Evolutionary conservation across 2,797 vertebrate species (phyloP).

Genomic region (Enteromius paludinosus): DNA sequence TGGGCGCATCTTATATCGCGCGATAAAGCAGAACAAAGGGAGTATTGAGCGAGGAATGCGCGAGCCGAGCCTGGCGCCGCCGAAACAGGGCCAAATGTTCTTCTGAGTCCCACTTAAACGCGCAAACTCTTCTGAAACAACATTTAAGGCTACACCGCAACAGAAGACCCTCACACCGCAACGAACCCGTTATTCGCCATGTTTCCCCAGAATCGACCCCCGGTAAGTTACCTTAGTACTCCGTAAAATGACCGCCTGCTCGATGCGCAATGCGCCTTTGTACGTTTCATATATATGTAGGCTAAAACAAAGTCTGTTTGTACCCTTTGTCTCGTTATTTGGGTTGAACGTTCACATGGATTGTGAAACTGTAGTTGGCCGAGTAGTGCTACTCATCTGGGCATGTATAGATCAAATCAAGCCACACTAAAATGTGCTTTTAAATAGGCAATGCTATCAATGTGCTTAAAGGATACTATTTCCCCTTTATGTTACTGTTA

Average conservation of each 20-base stretch:
- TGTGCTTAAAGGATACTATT: neutral
- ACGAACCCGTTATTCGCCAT: constrained; percentile 75
- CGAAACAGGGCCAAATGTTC: constrained; percentile 77
- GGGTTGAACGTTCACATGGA: neutral
- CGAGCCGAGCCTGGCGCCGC: constrained; percentile 66
- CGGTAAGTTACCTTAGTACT: constrained; percentile 80
- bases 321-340: constrained; percentile 9
- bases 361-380: neutral
- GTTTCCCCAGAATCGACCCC: constrained; percentile 89
- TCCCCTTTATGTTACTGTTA: constrained; percentile 3
- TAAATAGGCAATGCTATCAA: neutral
- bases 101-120: constrained; percentile 70
- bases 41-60: constrained; percentile 67
- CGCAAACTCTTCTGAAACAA: constrained; percentile 66
- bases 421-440: neutral
- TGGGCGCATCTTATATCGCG: constrained; percentile 66
- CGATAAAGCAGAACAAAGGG: constrained; percentile 82
- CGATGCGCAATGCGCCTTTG: constrained; percentile 19
- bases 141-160: constrained; percentile 61
- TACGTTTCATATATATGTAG: neutral
- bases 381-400: neutral
- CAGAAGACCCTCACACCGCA: constrained; percentile 60
- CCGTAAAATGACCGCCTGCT: constrained; percentile 25
- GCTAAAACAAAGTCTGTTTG: constrained; percentile 16
- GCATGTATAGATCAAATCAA: neutral